Percentiles rank a stretch among this genome's conserved stretches.
phyloP scores from a whole-genome alignment of 2,113 vertebrate genomes.

The Pomatostomus ruficeps region DNA sequence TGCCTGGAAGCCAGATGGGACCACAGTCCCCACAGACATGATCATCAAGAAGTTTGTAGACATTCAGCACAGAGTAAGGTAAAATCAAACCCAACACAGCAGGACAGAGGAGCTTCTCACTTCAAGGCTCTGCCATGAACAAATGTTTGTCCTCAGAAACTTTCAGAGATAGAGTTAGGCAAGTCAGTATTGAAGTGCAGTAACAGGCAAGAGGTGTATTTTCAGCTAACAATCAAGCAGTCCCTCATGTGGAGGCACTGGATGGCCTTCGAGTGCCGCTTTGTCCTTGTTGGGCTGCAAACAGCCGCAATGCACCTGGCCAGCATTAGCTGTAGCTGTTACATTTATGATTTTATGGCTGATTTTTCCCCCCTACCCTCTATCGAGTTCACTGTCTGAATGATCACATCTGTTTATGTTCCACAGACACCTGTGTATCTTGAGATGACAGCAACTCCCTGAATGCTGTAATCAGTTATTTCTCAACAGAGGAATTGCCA shows the following conservation, averaged over 20 bases:
- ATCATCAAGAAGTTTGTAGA: background rate
- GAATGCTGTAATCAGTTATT: conserved; percentile 71
- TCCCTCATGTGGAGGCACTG: background rate
- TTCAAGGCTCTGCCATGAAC: background rate
- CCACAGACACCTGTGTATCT: conserved; percentile 66
- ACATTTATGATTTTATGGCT: conserved; percentile 28
- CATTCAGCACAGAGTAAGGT: background rate
- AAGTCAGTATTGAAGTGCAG: background rate
- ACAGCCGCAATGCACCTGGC: background rate
- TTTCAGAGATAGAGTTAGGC: background rate
- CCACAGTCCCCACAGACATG: fast-evolving
- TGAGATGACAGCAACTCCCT: conserved; percentile 66
- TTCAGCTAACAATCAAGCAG: background rate
- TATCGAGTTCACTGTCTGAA: conserved; percentile 44
- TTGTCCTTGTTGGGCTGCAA: background rate
- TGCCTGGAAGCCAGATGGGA: background rate
- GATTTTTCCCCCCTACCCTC: background rate
- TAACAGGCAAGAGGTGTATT: background rate
- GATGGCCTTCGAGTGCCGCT: background rate
- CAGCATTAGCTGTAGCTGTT: background rate
- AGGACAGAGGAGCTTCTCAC: background rate
- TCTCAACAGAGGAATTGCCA: conserved; percentile 73
- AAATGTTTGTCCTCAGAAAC: background rate
- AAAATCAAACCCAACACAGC: background rate
- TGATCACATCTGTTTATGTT: conserved; percentile 68